These are phyloP conservation scores for Malurus splendens DNA, from an alignment of 2,797 vertebrate species.

Conservation along the genomic window DNA sequence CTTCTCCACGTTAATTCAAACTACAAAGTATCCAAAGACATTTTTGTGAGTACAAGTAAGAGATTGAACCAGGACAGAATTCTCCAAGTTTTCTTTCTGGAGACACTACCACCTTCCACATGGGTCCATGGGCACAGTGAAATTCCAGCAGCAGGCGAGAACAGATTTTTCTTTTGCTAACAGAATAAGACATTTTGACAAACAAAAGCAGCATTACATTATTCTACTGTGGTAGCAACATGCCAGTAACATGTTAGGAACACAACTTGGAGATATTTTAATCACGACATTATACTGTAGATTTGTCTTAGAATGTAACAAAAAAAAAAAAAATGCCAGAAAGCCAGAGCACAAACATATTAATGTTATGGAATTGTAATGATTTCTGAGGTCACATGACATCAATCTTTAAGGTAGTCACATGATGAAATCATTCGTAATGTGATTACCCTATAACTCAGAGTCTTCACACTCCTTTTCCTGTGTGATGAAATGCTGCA, in stretches of 20 bases:
- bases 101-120: not conserved
- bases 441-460: not conserved
- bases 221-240: not conserved
- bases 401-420: not conserved
- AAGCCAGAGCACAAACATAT: not conserved
- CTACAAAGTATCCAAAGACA: not conserved
- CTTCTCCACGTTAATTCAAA: not conserved
- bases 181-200: not conserved
- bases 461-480: not conserved
- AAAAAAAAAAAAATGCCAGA: not conserved
- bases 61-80: not conserved
- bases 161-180: not conserved
- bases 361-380: not conserved
- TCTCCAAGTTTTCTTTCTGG: not conserved
- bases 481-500: not conserved
- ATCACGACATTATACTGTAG: not conserved
- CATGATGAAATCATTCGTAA: not conserved
- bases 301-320: not conserved
- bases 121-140: not conserved
- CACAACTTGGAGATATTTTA: not conserved
- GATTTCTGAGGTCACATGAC: not conserved
- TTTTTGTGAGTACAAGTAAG: not conserved
- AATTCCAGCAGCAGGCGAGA: not conserved
- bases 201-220: not conserved
- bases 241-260: not conserved